These are phyloP conservation scores for Manis pentadactyla DNA, from an alignment of 2,797 vertebrate species.

Conservation along the genomic window DNA sequence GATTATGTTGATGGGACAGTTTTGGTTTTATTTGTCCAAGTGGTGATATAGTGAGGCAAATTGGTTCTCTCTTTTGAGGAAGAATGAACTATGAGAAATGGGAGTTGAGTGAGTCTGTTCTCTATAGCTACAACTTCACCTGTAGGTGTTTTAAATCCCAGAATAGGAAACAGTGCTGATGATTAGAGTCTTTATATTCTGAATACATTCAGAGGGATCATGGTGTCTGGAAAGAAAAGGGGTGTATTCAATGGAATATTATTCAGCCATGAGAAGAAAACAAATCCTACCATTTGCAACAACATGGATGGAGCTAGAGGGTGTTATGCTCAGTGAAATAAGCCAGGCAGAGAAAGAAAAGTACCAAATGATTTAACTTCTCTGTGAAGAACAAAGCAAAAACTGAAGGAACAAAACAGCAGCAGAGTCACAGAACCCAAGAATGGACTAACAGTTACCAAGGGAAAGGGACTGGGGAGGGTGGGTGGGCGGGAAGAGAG, in stretches of 20 bases:
- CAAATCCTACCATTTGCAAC: too few species aligned
- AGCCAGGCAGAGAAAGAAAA: too few species aligned
- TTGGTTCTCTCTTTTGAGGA: conserved; percentile 46
- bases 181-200: conserved; percentile 59
- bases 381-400: too few species aligned
- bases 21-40: conserved; percentile 52
- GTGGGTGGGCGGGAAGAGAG: too few species aligned
- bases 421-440: too few species aligned
- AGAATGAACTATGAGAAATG: conserved; percentile 42
- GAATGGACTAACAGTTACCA: too few species aligned
- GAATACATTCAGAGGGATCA: conserved; percentile 35
- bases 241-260: background rate
- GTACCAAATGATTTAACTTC: too few species aligned
- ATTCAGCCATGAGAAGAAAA: too few species aligned
- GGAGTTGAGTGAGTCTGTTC: background rate
- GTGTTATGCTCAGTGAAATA: too few species aligned
- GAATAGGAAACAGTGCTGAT: conserved; percentile 48
- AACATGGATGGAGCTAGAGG: too few species aligned
- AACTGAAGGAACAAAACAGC: too few species aligned
- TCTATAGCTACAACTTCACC: background rate
- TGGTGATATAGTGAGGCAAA: conserved; percentile 23
- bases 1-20: conserved; percentile 40
- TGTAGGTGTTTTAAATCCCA: conserved; percentile 50
- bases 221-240: conserved; percentile 12
- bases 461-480: too few species aligned